These are phyloP conservation scores for Montifringilla adamsi DNA, from an alignment of 2,113 vertebrate species.

Conservation along the genomic window DNA sequence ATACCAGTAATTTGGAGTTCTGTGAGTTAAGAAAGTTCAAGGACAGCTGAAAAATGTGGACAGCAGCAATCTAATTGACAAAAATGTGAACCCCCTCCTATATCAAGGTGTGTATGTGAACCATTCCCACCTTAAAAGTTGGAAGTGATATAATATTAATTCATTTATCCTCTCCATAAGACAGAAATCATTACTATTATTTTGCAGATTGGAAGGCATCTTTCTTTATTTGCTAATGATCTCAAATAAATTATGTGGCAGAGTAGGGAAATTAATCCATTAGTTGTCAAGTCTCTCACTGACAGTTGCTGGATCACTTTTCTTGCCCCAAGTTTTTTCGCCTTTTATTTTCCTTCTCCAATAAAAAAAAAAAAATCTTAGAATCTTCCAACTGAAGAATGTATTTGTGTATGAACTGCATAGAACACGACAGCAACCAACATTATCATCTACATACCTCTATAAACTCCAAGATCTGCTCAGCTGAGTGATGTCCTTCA, in stretches of 20 bases:
- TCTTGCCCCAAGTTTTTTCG: neutral
- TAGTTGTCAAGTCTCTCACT: neutral
- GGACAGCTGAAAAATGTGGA: neutral
- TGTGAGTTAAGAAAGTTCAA: neutral
- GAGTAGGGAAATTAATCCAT: neutral
- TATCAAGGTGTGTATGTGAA: neutral
- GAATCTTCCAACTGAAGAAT: neutral
- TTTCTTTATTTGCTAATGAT: neutral
- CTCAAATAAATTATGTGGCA: neutral
- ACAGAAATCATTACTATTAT: neutral
- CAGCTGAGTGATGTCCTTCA: constrained; percentile 92
- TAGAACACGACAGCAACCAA: neutral
- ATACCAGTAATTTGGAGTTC: neutral
- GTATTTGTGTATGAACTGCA: neutral
- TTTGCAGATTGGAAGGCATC: neutral
- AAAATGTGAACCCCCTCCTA: neutral
- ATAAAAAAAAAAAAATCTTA: neutral
- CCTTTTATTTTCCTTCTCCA: neutral
- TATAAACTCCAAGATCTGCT: constrained; percentile 94
- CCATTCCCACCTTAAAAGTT: neutral
- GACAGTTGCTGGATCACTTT: neutral
- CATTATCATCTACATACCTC: constrained; percentile 75
- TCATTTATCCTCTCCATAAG: neutral
- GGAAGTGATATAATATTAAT: neutral
- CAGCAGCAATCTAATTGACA: neutral